Percentiles rank a stretch among this genome's conserved stretches.
Conservation (phyloP, 2,888 invertebrate genomes). For the Magallana nippona region DNA sequence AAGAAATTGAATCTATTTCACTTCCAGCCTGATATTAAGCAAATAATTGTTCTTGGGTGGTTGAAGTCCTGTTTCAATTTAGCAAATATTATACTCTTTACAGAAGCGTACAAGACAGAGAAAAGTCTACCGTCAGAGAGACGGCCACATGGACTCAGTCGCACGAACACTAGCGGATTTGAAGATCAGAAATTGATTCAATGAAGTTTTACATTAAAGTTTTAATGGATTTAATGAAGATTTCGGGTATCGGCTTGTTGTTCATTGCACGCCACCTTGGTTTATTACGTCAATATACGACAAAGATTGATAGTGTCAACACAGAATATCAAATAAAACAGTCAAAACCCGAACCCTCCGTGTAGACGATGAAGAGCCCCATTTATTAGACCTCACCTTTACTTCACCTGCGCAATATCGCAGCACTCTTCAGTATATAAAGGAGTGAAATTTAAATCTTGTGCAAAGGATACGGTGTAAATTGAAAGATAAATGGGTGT, state of each 20-base stretch:
- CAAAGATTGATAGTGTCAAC: conserved; percentile 23
- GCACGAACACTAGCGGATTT: conserved; percentile 19
- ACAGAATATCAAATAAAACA: conserved; percentile 24
- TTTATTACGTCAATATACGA: conserved; percentile 33
- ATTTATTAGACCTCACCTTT: background rate
- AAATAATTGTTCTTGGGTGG: conserved; percentile 35
- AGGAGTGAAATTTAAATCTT: too few species aligned
- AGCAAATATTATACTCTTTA: conserved; percentile 5
- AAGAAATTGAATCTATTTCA: conserved; percentile 29
- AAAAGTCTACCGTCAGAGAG: conserved; percentile 18
- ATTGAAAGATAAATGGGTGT: too few species aligned
- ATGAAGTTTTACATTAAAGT: conserved; percentile 23
- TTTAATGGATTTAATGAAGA: conserved; percentile 24
- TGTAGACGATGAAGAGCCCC: background rate
- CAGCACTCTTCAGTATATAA: too few species aligned
- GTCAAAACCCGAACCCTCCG: background rate
- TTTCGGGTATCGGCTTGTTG: conserved; percentile 34
- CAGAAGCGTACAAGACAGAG: background rate
- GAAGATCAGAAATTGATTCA: conserved; percentile 27
- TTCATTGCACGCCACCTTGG: conserved; percentile 22
- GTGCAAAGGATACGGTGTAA: too few species aligned
- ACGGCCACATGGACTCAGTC: conserved; percentile 7
- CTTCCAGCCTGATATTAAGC: conserved; percentile 19
- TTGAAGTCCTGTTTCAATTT: conserved; percentile 17
- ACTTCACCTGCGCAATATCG: background rate